Base-by-base conservation (phyloP, 2,888 invertebrate genomes). In the Lepidocyrtinus sp. region DNA sequence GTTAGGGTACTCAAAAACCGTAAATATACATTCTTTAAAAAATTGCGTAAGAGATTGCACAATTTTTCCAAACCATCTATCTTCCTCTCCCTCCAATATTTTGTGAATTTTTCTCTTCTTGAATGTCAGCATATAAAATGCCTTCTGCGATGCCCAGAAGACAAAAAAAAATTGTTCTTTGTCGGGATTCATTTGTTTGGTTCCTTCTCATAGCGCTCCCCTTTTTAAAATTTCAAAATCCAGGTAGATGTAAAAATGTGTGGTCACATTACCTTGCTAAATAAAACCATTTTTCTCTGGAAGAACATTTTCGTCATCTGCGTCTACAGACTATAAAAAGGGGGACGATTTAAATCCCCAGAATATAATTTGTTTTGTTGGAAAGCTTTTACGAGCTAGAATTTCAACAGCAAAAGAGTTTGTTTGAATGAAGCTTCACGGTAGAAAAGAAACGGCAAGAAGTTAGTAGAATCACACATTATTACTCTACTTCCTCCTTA, bases 321-420 rank as follows among this genome's bases (percentile, higher is more conserved):
- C n/a, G n/a, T n/a, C n/a, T n/a, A n/a, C n/a, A n/a, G n/a, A n/a
- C 15, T n/a, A n/a, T 55, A n/a, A 55, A 55, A 55, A n/a, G 55
- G n/a, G n/a, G n/a, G n/a, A n/a, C n/a, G 17, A 55, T 55, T 55
- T 55, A 55, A 55, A 55, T 55, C 17, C 2, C 15, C 9, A 55
- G 17, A 55, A 55, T 55, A 55, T 55, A 55, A 55, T 55, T 55
- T 55, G 55, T n/a, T 55, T n/a, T 55, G 3, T 12, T 9, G n/a
- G 17, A 55, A 55, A 55, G 55, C 55, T 55, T 55, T 55, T 55
- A 55, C 55, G 55, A 55, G 7, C 55, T 55, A 55, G 55, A 2
- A 55, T 55, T 55, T 55, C 55, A 55, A 3, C 2, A 15, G 5
- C 7, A 55, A 55, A 55, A n/a, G 5, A n/a, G n/a, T 55, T 55